Evolutionary conservation across 2,797 vertebrate genomes (phyloP).

Genomic region (Pempheris klunzingeri): DNA sequence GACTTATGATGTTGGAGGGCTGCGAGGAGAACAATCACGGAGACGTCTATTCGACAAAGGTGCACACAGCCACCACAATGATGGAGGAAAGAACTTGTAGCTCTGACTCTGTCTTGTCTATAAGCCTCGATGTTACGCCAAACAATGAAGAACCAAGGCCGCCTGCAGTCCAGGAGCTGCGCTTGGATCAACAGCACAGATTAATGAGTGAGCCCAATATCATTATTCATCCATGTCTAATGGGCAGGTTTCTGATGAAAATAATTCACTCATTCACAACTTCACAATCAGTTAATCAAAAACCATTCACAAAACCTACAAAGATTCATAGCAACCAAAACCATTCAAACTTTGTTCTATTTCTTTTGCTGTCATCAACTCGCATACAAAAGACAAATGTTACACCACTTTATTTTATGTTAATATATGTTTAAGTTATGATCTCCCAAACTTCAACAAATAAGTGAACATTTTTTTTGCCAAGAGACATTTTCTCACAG

Average conservation of each 20-base stretch:
- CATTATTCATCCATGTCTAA: not conserved
- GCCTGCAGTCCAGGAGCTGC: constrained; percentile 29
- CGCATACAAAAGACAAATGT: not conserved
- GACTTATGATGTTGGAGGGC: constrained; percentile 20
- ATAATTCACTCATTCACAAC: not conserved
- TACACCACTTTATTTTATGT: not conserved
- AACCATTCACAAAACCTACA: not conserved
- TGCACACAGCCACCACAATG: constrained; percentile 1
- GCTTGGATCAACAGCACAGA: constrained; percentile 44
- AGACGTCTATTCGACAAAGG: constrained; percentile 39
- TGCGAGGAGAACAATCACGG: constrained; percentile 50
- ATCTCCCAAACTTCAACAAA: constrained; percentile 1
- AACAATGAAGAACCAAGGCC: constrained; percentile 24
- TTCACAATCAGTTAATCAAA: not conserved
- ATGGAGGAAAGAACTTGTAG: constrained; percentile 50
- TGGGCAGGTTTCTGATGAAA: not conserved
- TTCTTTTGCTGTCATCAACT: not conserved
- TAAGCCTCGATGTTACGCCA: constrained; percentile 34
- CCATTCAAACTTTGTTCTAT: not conserved
- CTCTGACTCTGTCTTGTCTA: constrained; percentile 36
- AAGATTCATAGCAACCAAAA: not conserved
- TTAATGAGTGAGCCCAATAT: constrained; percentile 62
- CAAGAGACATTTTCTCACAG: not conserved
- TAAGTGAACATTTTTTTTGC: not conserved
- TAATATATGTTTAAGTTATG: not conserved